Evolutionary conservation across 2,888 invertebrate species (phyloP).

Genomic region (Limenitis camilla): DNA sequence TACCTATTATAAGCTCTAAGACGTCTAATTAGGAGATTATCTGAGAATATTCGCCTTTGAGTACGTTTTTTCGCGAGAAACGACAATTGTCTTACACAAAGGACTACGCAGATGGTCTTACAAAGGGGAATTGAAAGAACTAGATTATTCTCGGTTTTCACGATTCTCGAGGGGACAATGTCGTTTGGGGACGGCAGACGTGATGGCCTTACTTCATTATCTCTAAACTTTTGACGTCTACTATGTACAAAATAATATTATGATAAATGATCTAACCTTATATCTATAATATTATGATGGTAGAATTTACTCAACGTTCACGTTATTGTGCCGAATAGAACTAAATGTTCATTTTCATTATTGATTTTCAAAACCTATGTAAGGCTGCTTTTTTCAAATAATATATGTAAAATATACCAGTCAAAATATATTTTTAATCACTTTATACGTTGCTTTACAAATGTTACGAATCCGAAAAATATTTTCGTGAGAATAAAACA

Average conservation of each 20-base stretch:
- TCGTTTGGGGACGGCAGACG: conserved; percentile 19
- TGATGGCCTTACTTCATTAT: conserved; percentile 19
- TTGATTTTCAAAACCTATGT: too few relatives aligned
- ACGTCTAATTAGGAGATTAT: conserved; percentile 29
- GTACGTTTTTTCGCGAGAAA: conserved; percentile 53
- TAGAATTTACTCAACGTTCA: too few relatives aligned
- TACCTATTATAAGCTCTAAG: conserved; percentile 13
- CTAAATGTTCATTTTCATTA: too few relatives aligned
- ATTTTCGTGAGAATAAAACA: too few relatives aligned
- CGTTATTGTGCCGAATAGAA: too few relatives aligned
- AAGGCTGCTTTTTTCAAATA: too few relatives aligned
- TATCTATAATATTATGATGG: too few relatives aligned
- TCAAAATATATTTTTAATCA: too few relatives aligned
- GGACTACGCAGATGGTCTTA: conserved; percentile 53
- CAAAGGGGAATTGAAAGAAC: conserved; percentile 62
- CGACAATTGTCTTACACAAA: conserved; percentile 66
- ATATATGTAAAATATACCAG: too few relatives aligned
- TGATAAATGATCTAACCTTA: not conserved
- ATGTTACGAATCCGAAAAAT: too few relatives aligned
- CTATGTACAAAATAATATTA: conserved; percentile 1
- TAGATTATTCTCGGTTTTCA: conserved; percentile 53
- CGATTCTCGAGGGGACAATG: conserved; percentile 29
- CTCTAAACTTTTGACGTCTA: conserved; percentile 11
- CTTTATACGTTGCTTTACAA: too few relatives aligned
- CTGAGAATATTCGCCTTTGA: conserved; percentile 34